A percentile compares a stretch with the other conserved stretches of the same genome.
Conservation (phyloP, 2,113 vertebrate genomes). For the Pleuronectes platessa region DNA sequence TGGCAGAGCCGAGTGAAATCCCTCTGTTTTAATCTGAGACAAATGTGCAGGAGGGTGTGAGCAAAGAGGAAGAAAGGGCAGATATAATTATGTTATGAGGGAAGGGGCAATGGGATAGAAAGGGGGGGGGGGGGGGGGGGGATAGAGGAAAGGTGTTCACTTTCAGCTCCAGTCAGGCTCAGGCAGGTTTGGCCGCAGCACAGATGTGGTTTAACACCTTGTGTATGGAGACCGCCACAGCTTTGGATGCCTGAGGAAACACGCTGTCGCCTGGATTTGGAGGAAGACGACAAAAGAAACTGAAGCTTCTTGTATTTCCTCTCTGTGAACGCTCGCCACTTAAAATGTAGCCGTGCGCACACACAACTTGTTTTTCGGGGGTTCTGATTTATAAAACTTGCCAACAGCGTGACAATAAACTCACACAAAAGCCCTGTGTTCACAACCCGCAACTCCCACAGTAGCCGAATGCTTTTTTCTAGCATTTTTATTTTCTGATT, state of each 20-base stretch:
- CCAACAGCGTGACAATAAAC: not conserved
- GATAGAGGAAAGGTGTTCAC: constrained; percentile 37
- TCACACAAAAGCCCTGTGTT: constrained; percentile 11
- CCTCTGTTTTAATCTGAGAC: constrained; percentile 56
- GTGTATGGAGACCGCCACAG: constrained; percentile 35
- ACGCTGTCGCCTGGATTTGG: constrained; percentile 24
- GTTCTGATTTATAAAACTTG: not conserved
- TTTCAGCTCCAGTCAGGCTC: constrained; percentile 50
- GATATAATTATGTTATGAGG: constrained; percentile 62
- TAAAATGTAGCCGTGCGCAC: constrained; percentile 18
- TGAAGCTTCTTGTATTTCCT: constrained; percentile 13
- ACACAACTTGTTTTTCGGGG: not conserved
- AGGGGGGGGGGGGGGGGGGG: constrained; percentile 21
- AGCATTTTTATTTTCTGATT: constrained; percentile 22
- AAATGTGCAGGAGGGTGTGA: constrained; percentile 61
- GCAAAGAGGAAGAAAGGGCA: constrained; percentile 57
- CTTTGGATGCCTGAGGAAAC: constrained; percentile 45
- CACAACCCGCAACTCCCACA: constrained; percentile 3
- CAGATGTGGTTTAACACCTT: constrained; percentile 48
- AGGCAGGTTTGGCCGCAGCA: constrained; percentile 56
- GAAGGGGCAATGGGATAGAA: constrained; percentile 22
- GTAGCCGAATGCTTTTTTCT: constrained; percentile 23
- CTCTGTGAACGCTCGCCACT: not conserved
- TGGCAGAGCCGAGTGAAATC: constrained; percentile 25
- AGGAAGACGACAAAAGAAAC: constrained; percentile 15